Conservation (phyloP, 2,888 invertebrate genomes). For the Trachelus iudaicus region DNA sequence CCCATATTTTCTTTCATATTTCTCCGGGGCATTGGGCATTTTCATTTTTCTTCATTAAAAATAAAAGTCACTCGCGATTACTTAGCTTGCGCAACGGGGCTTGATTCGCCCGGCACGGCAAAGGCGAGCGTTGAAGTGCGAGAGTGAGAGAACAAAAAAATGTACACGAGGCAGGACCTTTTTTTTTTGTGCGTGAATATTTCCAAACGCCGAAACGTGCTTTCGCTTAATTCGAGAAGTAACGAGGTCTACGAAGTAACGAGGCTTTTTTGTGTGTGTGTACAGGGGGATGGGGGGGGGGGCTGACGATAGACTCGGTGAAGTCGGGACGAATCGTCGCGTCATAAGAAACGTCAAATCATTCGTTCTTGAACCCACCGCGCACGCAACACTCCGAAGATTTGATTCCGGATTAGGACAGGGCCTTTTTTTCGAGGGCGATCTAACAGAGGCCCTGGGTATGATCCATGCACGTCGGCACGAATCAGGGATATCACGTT, state of each 20-base stretch:
- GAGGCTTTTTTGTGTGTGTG: neutral
- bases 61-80: neutral
- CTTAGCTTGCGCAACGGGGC: no score
- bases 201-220: neutral
- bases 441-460: slow-evolving; percentile 50
- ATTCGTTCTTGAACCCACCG: neutral
- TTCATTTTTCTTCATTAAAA: neutral
- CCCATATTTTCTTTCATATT: neutral
- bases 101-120: neutral
- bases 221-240: neutral
- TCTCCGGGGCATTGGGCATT: neutral
- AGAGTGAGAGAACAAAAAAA: neutral
- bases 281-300: neutral
- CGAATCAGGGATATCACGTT: slow-evolving; percentile 63
- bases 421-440: slow-evolving; percentile 39
- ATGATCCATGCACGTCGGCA: slow-evolving; percentile 59
- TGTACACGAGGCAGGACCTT: no score
- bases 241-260: no score
- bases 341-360: slow-evolving; percentile 12
- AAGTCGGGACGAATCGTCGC: neutral
- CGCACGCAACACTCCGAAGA: slow-evolving; percentile 22
- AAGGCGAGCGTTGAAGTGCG: neutral
- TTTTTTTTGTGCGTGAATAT: no score
- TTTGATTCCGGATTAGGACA: slow-evolving; percentile 52
- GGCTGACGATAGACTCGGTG: neutral